phyloP scores from a whole-genome alignment of 2,113 vertebrate genomes.

The Sapajus apella region DNA sequence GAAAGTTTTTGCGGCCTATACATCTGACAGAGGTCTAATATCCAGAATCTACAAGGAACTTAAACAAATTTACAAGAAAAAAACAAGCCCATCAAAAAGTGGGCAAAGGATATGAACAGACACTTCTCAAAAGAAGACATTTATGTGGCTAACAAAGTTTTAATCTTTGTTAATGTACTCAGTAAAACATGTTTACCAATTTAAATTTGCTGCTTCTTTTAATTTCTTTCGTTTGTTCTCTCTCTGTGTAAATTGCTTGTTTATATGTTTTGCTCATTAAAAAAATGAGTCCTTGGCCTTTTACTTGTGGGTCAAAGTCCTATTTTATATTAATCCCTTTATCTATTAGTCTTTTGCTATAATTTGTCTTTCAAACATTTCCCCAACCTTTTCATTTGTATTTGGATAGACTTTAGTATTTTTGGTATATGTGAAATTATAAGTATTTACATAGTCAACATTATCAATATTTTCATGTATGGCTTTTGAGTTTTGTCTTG shows the following conservation, averaged over 20 bases:
- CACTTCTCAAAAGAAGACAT: no score
- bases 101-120: no score
- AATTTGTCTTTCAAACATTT: neutral
- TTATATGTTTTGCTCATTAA: neutral
- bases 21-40: no score
- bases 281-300: neutral
- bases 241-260: neutral
- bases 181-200: neutral
- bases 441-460: neutral
- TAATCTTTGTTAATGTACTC: neutral
- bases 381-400: neutral
- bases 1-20: no score
- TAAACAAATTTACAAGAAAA: no score
- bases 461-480: neutral
- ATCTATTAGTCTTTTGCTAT: neutral
- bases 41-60: no score
- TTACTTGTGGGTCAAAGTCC: neutral
- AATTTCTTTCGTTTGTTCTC: neutral
- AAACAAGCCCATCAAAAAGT: no score
- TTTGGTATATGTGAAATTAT: neutral
- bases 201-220: neutral
- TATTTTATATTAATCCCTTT: neutral
- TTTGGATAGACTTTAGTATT: constrained; percentile 20
- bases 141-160: neutral
- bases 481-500: neutral